A percentile compares a stretch with the other conserved stretches of the same genome.
These are phyloP conservation scores for Beroe ovata DNA, from an alignment of 37 sponge, comb jelly and placozoan genomes.

Conservation along the genomic window DNA sequence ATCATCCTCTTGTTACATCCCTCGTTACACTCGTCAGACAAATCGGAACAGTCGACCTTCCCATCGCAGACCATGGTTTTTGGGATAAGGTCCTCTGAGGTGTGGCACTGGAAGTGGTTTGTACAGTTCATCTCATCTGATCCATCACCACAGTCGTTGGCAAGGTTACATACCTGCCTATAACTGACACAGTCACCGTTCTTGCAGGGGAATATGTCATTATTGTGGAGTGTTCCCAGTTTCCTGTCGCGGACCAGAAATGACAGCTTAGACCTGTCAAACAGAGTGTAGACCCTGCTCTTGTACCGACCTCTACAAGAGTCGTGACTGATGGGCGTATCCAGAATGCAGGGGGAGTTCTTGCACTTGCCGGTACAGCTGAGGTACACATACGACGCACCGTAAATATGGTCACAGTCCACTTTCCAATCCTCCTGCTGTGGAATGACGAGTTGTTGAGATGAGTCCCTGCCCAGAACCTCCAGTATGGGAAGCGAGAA, in stretches of 20 bases:
- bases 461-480: background rate
- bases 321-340: background rate
- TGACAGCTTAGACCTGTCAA: background rate
- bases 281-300: background rate
- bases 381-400: slow-evolving; percentile 6
- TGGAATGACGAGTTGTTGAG: background rate
- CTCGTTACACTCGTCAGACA: slow-evolving; percentile 36
- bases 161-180: slow-evolving; percentile 14
- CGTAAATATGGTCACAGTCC: background rate
- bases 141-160: slow-evolving; percentile 51
- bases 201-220: background rate
- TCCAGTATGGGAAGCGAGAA: background rate
- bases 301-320: slow-evolving; percentile 35
- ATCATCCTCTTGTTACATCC: background rate
- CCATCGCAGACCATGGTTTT: slow-evolving; percentile 13
- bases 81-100: background rate
- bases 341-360: background rate
- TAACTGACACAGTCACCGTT: slow-evolving; percentile 1
- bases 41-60: background rate
- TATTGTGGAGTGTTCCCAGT: background rate
- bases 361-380: background rate
- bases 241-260: background rate
- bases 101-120: background rate
- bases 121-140: slow-evolving; percentile 22
- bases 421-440: background rate